Evolutionary conservation across 1,140 invertebrate species (phyloP), one percentile per base, ranked within the genome.

Genomic region (Sinella curviseta): DNA sequence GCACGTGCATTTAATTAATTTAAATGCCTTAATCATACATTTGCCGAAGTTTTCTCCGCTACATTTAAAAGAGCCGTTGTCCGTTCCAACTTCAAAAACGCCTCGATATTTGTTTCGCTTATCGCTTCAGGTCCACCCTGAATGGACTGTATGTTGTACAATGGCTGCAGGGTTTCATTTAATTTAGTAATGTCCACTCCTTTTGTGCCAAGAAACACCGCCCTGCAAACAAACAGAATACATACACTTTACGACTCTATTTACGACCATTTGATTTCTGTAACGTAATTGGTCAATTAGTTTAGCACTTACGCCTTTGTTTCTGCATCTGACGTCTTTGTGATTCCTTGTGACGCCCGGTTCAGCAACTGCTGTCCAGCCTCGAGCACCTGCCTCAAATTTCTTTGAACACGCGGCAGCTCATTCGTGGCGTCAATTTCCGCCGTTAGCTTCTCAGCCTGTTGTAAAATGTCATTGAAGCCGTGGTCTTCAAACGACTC

Each of bases 131-230:
- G 87, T 0, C 95, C 93, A 86, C 97, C 94, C 87, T 96, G 95
- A 60, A 54, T 39, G 2, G 94, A 94, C 79, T 92, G 89, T 79
- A 93, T 90, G 3, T 94, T 90, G 86, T 93, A 97, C 0, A 98
- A 88, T 1, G 92, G 92, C 87, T 96, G 95, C 24, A 99, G 88
- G 85, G 96, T 96, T 84, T 97, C 94, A 3, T 94, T 92, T 77
- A 98, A 93, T 88, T 94, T 93, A n/a, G 95, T 94, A 30, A 98
- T 87, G 88, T 97, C 96, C 83, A 97, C 93, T 4, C 97, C 97
- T 89, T 94, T 93, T 0, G 95, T 94, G 17, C 96, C 96, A 77
- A 99, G 89, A 36, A 99, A 87, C n/a, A 98, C 90, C 84, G 97
- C 94, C 0, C 95, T 97, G 85, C 80, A 91, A 90, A 77, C 16